Evolutionary conservation across 2,113 vertebrate genomes (phyloP), one percentile per base, ranked within the genome.

Genomic region (Sapayoa aenigma): DNA sequence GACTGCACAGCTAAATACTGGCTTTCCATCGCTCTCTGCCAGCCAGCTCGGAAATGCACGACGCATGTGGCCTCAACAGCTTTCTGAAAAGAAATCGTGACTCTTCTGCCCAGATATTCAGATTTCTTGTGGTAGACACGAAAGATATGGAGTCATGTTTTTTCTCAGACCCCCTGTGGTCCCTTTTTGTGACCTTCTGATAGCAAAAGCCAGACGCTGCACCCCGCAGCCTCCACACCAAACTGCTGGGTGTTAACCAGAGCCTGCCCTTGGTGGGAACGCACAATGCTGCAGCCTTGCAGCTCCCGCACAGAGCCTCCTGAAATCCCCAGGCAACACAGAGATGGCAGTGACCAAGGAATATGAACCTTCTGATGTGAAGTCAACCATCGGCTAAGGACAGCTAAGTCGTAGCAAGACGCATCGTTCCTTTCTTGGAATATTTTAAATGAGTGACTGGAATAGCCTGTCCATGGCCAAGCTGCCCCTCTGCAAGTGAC

Each of bases 381-480:
- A 86, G 35, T 68, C 76, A 93, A 66, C 25, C 41, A 60, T 27
- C 37, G 65, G 66, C n/a, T 67, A 75, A 69, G 74, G 68, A 93
- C 42, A 66, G 79, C 19, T 31, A 90, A 78, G n/a, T 60, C 41
- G 53, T 1, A 75, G 73, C 44, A 72, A 67, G 84, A 71, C 49
- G 63, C 6, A 44, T 90, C 5, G 2, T 71, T 71, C 20, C n/a
- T 52, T 60, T 56, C 85, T 56, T 22, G 35, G 22, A 84, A 8
- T 56, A 78, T 41, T 63, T 81, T 25, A 78, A 73, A 28, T 10
- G 7, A 47, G n/a, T 23, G 20, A 67, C 68, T 59, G 2, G 1
- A 65, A 46, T 3, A 82, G 60, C 11, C 49, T 0, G 2, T 28
- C 27, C 0, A 0, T 12, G 46, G 19, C 60, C 0, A 3, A 72